These are phyloP conservation scores for Liodrosophila aerea DNA, from an alignment of 2,888 invertebrate species.

Conservation along the genomic window DNA sequence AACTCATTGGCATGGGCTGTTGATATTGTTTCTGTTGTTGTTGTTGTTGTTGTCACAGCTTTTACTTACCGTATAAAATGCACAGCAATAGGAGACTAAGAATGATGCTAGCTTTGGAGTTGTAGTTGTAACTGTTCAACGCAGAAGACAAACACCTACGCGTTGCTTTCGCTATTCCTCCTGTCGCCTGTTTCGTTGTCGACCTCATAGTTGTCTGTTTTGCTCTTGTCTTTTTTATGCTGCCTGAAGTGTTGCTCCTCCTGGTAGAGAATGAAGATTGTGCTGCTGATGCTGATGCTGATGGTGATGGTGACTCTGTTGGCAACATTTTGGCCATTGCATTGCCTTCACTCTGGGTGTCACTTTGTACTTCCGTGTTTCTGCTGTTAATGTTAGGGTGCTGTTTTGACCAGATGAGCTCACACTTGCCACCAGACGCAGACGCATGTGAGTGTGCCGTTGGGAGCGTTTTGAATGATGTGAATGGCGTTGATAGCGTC, in stretches of 20 bases:
- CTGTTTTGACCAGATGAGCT: slow-evolving; percentile 46
- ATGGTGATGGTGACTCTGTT: slow-evolving; percentile 42
- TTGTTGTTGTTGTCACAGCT: slow-evolving; percentile 1
- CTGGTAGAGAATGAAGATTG: not conserved
- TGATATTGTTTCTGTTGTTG: slow-evolving; percentile 9
- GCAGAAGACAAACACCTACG: slow-evolving; percentile 56
- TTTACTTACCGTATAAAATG: slow-evolving; percentile 64
- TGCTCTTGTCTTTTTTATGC: slow-evolving; percentile 28
- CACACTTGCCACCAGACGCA: slow-evolving; percentile 43
- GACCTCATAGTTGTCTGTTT: too few relatives aligned
- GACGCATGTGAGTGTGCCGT: slow-evolving; percentile 24
- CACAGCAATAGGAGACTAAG: slow-evolving; percentile 48
- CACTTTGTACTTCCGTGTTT: slow-evolving; percentile 70
- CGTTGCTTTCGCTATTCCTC: slow-evolving; percentile 8
- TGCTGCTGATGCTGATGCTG: slow-evolving; percentile 33
- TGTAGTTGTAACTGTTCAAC: slow-evolving; percentile 21
- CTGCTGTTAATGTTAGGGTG: slow-evolving; percentile 39
- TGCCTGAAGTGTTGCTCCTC: slow-evolving; percentile 5
- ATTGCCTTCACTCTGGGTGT: slow-evolving; percentile 21
- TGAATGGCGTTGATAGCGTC: slow-evolving; percentile 59
- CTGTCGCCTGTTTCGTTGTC: not conserved
- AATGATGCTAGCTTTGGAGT: slow-evolving; percentile 37
- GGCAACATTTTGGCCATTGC: slow-evolving; percentile 57
- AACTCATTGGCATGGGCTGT: slow-evolving; percentile 50
- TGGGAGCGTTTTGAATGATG: slow-evolving; percentile 52